These are phyloP conservation scores for Thaumetopoea pityocampa DNA, from an alignment of 1,140 invertebrate species.

Conservation along the genomic window DNA sequence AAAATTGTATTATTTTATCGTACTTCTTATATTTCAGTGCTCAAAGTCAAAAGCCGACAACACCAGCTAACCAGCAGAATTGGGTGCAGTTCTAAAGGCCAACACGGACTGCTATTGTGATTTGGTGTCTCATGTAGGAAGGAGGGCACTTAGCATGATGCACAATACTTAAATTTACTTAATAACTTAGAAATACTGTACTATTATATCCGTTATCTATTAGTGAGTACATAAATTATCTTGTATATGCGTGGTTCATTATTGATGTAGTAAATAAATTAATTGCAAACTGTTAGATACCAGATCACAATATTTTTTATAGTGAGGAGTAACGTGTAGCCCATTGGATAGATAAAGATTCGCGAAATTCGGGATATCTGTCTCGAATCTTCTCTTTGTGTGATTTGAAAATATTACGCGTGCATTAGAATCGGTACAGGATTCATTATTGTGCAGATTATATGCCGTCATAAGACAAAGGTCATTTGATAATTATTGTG, in stretches of 20 bases:
- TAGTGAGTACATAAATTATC: constrained; percentile 18
- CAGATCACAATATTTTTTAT: constrained; percentile 40
- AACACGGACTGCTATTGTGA: constrained; percentile 30
- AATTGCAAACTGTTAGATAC: constrained; percentile 19
- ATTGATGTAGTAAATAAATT: constrained; percentile 10
- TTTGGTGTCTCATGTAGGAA: constrained; percentile 30
- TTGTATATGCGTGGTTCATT: too few relatives aligned
- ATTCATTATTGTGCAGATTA: too few relatives aligned
- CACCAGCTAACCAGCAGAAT: constrained; percentile 63
- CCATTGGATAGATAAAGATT: too few relatives aligned
- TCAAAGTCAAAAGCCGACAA: constrained; percentile 46
- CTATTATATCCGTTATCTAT: constrained; percentile 19
- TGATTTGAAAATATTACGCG: too few relatives aligned
- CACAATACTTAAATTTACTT: constrained; percentile 57
- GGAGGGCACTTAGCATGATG: constrained; percentile 38
- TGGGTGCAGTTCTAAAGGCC: constrained; percentile 62
- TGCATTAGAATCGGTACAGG: too few relatives aligned
- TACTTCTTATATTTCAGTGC: constrained; percentile 41
- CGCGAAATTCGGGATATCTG: too few relatives aligned
- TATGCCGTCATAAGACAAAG: too few relatives aligned
- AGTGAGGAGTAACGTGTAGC: too few relatives aligned
- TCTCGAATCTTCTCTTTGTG: too few relatives aligned
- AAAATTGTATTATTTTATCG: constrained; percentile 7
- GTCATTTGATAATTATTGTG: too few relatives aligned
- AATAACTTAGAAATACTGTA: constrained; percentile 34